These are phyloP conservation scores for Lysandra coridon DNA, from an alignment of 2,888 invertebrate genomes.

Conservation along the genomic window DNA sequence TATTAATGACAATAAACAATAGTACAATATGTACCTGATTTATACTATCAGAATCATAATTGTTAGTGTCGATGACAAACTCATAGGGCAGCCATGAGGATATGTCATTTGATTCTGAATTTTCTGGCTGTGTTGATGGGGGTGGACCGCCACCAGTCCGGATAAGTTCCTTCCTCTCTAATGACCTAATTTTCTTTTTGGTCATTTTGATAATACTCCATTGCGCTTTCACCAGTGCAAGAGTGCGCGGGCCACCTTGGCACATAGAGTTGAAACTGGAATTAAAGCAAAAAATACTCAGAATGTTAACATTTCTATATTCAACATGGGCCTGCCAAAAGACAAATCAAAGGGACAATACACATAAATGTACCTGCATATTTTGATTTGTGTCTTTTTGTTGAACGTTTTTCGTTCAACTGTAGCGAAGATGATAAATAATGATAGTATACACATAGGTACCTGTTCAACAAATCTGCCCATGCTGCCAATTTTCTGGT, in stretches of 20 bases:
- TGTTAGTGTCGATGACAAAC: not conserved
- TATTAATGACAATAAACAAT: too few relatives aligned
- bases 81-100: not conserved
- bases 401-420: not conserved
- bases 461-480: not conserved
- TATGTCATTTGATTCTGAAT: too few relatives aligned
- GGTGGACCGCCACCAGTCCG: not conserved
- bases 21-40: conserved; percentile 1
- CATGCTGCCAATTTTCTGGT: not conserved
- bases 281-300: too few relatives aligned
- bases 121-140: not conserved
- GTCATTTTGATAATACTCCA: not conserved
- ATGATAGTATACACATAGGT: not conserved
- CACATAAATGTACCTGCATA: not conserved
- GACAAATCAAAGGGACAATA: not conserved
- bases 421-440: not conserved
- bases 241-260: too few relatives aligned
- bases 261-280: too few relatives aligned
- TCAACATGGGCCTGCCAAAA: not conserved
- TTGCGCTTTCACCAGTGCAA: not conserved
- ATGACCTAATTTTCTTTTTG: not conserved
- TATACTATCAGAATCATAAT: not conserved
- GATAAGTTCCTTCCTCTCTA: not conserved
- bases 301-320: not conserved
- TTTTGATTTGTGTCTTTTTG: not conserved